phyloP scores from a whole-genome alignment of 2,113 vertebrate genomes.

The Elgaria multicarinata region DNA sequence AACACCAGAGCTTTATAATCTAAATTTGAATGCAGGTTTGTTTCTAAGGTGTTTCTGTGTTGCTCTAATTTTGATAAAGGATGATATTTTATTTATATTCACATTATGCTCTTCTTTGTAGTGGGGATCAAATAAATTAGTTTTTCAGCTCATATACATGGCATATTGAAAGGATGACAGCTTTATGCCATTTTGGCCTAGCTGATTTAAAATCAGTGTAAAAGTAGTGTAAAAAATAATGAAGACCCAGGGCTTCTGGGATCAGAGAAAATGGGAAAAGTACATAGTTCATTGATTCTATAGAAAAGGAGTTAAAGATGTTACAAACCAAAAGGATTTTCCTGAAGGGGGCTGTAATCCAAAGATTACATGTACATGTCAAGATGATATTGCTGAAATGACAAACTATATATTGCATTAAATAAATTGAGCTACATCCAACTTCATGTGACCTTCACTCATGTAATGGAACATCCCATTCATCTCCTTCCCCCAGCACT shows the following conservation, averaged over 20 bases:
- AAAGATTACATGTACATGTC: background rate
- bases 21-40: background rate
- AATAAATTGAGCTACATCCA: background rate
- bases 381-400: background rate
- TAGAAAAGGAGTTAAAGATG: background rate
- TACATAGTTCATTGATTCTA: background rate
- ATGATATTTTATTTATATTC: constrained; percentile 23
- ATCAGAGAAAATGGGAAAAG: background rate
- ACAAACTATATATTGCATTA: background rate
- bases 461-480: too few relatives aligned
- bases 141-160: background rate
- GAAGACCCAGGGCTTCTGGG: background rate
- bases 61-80: background rate
- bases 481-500: too few relatives aligned
- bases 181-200: background rate
- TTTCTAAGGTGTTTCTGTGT: constrained; percentile 15
- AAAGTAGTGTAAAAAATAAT: background rate
- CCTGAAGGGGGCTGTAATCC: background rate
- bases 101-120: background rate
- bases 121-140: background rate
- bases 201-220: constrained; percentile 1
- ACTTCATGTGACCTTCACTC: too few relatives aligned
- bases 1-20: constrained; percentile 12
- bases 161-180: background rate
- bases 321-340: background rate